Conservation (phyloP, 2,888 invertebrate species). For the Hypolimnas misippus region DNA sequence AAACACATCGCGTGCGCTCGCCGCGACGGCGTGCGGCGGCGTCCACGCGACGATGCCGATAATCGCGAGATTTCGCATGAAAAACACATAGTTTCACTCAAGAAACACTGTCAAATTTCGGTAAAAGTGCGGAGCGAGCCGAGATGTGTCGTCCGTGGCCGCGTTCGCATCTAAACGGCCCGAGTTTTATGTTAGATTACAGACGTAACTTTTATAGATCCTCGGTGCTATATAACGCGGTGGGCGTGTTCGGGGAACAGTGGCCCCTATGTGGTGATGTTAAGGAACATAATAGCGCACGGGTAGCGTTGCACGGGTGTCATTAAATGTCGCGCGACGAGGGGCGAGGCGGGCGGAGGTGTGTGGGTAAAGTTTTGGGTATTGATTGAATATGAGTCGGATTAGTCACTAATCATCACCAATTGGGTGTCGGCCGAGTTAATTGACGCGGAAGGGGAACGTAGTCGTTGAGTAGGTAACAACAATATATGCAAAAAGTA, state of each 20-base stretch:
- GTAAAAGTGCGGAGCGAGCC: slow-evolving; percentile 83
- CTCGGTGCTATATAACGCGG: slow-evolving; percentile 85
- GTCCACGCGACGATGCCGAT: slow-evolving; percentile 63
- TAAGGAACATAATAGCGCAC: slow-evolving; percentile 70
- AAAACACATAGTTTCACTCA: slow-evolving; percentile 74
- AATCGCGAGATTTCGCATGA: slow-evolving; percentile 65
- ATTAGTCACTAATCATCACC: slow-evolving; percentile 83
- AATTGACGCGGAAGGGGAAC: slow-evolving; percentile 52
- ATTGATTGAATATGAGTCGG: slow-evolving; percentile 84
- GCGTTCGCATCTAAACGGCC: slow-evolving; percentile 85
- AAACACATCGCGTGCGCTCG: slow-evolving; percentile 62
- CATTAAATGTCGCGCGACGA: slow-evolving; percentile 84
- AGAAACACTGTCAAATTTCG: slow-evolving; percentile 79
- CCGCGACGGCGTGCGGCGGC: slow-evolving; percentile 62
- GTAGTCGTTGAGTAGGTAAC: slow-evolving; percentile 17
- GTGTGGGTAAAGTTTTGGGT: slow-evolving; percentile 84
- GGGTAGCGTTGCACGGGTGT: slow-evolving; percentile 78
- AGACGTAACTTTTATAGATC: slow-evolving; percentile 85
- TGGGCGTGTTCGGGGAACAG: slow-evolving; percentile 73
- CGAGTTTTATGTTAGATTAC: slow-evolving; percentile 85
- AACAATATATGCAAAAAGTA: slow-evolving; percentile 12
- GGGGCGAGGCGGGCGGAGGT: slow-evolving; percentile 78
- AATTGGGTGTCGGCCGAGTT: slow-evolving; percentile 71
- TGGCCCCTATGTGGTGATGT: slow-evolving; percentile 64
- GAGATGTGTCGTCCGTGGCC: slow-evolving; percentile 84